Percentiles rank a stretch among this genome's conserved stretches.
phyloP scores from a whole-genome alignment of 1,140 invertebrate species.

The Oncopeltus fasciatus region DNA sequence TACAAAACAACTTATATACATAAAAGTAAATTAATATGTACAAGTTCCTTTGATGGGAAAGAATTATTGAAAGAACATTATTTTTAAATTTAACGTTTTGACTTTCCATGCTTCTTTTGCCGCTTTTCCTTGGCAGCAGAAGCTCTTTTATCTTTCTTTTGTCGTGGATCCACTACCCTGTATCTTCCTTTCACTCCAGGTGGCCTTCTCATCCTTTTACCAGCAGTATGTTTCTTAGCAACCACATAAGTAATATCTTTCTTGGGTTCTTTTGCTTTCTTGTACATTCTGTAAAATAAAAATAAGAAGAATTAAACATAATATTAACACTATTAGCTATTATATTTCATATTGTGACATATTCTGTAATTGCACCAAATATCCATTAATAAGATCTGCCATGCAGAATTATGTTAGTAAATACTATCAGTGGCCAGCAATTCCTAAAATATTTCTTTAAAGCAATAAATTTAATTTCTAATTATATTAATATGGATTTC shows the following conservation, averaged over 20 bases:
- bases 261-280: constrained; percentile 66
- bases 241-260: constrained; percentile 92
- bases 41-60: not conserved
- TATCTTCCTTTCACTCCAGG: constrained; percentile 80
- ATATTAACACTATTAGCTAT: no score
- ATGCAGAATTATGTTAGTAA: no score
- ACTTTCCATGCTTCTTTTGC: constrained; percentile 19
- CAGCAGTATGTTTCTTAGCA: constrained; percentile 72
- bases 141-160: constrained; percentile 74
- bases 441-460: no score
- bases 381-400: no score
- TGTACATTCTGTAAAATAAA: constrained; percentile 74
- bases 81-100: not conserved
- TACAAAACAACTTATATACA: not conserved
- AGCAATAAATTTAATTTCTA: not conserved
- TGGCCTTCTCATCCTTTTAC: constrained; percentile 62
- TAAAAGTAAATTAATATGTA: not conserved
- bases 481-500: not conserved
- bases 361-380: no score
- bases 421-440: no score
- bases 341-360: no score
- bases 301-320: no score
- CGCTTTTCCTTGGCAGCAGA: constrained; percentile 17
- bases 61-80: not conserved
- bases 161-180: constrained; percentile 84